A percentile compares a stretch with the other conserved stretches of the same genome.
These are phyloP conservation scores for Pycnomerus fuliginosus DNA, from an alignment of 2,888 invertebrate species.

Conservation along the genomic window DNA sequence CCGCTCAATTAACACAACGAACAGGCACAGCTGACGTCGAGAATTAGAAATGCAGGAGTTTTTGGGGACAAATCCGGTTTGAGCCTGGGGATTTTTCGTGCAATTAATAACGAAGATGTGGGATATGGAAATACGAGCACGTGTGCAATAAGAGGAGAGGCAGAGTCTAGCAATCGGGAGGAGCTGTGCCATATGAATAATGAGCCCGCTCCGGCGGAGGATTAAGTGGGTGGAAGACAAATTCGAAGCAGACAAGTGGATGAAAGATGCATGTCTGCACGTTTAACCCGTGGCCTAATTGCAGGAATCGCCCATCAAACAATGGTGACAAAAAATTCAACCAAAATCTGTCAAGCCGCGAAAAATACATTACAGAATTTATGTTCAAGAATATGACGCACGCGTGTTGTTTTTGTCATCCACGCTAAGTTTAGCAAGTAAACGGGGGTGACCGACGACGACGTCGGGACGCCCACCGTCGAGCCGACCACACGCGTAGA, in stretches of 20 bases:
- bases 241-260: conserved; percentile 45
- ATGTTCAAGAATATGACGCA: conserved; percentile 33
- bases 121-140: conserved; percentile 23
- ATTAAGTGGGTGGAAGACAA: conserved; percentile 48
- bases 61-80: conserved; percentile 2
- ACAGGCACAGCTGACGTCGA: conserved; percentile 12
- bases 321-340: conserved; percentile 11
- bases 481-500: conserved; percentile 44
- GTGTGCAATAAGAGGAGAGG: conserved; percentile 27
- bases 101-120: conserved; percentile 18
- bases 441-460: conserved; percentile 32
- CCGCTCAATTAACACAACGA: conserved; percentile 27
- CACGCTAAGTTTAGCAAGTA: conserved; percentile 45
- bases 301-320: conserved; percentile 10
- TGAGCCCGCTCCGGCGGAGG: conserved; percentile 39
- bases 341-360: neutral
- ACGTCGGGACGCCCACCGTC: conserved; percentile 35
- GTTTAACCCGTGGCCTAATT: conserved; percentile 32
- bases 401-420: conserved; percentile 36
- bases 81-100: conserved; percentile 2
- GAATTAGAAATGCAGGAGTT: conserved; percentile 9
- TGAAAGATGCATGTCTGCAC: conserved; percentile 46
- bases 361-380: neutral
- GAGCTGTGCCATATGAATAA: conserved; percentile 43
- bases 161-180: conserved; percentile 28